These are phyloP conservation scores for Poeciliopsis infans DNA, from an alignment of 2,797 vertebrate genomes.

Conservation along the genomic window DNA sequence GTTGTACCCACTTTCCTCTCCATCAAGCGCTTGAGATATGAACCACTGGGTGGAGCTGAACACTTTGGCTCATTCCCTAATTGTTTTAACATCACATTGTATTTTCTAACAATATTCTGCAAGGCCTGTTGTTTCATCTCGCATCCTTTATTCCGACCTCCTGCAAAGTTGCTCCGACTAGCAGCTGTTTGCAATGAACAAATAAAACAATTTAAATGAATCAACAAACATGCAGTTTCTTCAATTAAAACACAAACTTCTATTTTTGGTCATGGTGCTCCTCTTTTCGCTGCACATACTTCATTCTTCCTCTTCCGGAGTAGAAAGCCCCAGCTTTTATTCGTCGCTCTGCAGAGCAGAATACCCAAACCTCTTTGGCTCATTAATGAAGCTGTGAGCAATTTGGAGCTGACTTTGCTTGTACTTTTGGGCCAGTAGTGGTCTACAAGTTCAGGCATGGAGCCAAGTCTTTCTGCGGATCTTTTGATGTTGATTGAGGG, in stretches of 20 bases:
- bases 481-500: background rate
- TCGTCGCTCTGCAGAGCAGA: background rate
- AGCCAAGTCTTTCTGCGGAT: background rate
- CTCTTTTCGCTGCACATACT: background rate
- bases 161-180: background rate
- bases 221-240: background rate
- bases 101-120: background rate
- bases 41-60: background rate
- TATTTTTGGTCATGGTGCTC: background rate
- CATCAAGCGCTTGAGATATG: background rate
- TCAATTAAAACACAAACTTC: background rate
- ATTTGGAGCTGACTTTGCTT: background rate
- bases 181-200: background rate
- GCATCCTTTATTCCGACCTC: background rate
- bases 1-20: background rate
- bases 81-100: background rate
- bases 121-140: background rate
- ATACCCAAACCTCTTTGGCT: background rate
- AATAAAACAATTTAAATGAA: background rate
- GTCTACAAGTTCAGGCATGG: background rate
- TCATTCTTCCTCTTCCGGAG: background rate
- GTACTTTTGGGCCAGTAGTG: no score
- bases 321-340: background rate
- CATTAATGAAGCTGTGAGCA: background rate
- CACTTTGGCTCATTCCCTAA: background rate